phyloP scores from a whole-genome alignment of 1,140 invertebrate species.

The Melitaea cinxia region DNA sequence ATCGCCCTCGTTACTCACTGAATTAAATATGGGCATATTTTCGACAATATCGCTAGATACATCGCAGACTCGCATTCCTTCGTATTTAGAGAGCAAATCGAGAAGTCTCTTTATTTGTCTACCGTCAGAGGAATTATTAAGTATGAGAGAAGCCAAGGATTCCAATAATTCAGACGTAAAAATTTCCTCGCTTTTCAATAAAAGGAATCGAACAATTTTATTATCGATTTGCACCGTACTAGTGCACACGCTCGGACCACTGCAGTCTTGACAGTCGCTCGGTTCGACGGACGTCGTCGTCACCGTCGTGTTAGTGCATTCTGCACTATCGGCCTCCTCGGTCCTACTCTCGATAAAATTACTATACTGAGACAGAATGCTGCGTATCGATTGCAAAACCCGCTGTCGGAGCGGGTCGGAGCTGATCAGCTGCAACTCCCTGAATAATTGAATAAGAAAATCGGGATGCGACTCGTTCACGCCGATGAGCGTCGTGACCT shows the following conservation, averaged over 20 bases:
- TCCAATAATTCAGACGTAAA: slow-evolving; percentile 71
- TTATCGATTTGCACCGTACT: slow-evolving; percentile 62
- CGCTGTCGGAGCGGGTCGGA: slow-evolving; percentile 85
- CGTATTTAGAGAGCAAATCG: slow-evolving; percentile 69
- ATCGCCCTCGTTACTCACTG: slow-evolving; percentile 47
- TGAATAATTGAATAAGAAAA: slow-evolving; percentile 85
- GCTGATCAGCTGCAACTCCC: slow-evolving; percentile 85
- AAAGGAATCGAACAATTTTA: slow-evolving; percentile 75
- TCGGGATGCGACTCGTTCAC: slow-evolving; percentile 87
- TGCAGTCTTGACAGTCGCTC: slow-evolving; percentile 51
- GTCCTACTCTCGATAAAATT: slow-evolving; percentile 54
- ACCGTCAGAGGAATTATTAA: slow-evolving; percentile 49
- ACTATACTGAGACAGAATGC: slow-evolving; percentile 72
- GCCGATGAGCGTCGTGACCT: slow-evolving; percentile 86
- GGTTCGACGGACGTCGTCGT: slow-evolving; percentile 49
- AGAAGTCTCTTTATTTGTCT: slow-evolving; percentile 60
- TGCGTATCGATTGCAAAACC: slow-evolving; percentile 84
- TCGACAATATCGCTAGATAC: slow-evolving; percentile 73
- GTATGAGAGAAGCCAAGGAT: slow-evolving; percentile 58
- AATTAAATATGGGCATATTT: slow-evolving; percentile 60
- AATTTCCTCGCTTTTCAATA: slow-evolving; percentile 67
- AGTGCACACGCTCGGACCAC: slow-evolving; percentile 47
- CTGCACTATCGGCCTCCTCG: slow-evolving; percentile 46
- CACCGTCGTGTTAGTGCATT: slow-evolving; percentile 41
- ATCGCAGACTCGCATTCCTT: slow-evolving; percentile 69